Base-by-base conservation (phyloP, 1,140 invertebrate species). In the Drosophila neocordata region DNA sequence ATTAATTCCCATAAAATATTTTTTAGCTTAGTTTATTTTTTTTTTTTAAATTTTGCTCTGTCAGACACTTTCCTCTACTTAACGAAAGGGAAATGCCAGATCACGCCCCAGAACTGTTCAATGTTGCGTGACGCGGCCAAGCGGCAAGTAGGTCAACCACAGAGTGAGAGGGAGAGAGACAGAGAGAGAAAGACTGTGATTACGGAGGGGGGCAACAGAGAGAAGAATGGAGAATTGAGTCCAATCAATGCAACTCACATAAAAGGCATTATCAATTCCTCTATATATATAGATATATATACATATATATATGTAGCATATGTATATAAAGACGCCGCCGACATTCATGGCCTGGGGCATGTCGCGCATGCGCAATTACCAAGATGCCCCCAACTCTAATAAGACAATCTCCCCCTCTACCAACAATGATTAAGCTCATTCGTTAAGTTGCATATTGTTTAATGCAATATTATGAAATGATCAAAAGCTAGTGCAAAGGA, bases 291-390 rank as follows among this genome's bases (percentile, higher is more conserved):
- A 7, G 2, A 24, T 64, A 67, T 53, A 72, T 68, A 44, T 62
- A 44, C 44, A n/a, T 41, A 5, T 13, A 24, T 64, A 67, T 52
- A 67, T 68, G 59, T n/a, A n/a, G n/a, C 34, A 69, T 44, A 31
- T 62, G 57, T 71, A 69, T 72, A 69, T 81, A 78, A 85, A 85
- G 83, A 69, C 53, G 51, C 81, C 81, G 71, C 60, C 44, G 71
- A 56, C 53, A 56, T 56, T 56, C 53, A 35, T n/a, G 53, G 53
- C 72, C 62, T 76, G 76, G 62, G 44, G 80, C 80, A 83, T 83
- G 80, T 83, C 68, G 80, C 82, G 82, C 81, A 85, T 87, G 82
- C 82, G 82, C 81, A 87, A 85, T 87, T 87, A 77, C 78, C 70
- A 65, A 75, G 73, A 18, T 1, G 2, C 41, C 61, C 72, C 72